A percentile compares a stretch with the other conserved stretches of the same genome.
These are phyloP conservation scores for Pegoplata infirma DNA, from an alignment of 2,888 invertebrate species.

Conservation along the genomic window DNA sequence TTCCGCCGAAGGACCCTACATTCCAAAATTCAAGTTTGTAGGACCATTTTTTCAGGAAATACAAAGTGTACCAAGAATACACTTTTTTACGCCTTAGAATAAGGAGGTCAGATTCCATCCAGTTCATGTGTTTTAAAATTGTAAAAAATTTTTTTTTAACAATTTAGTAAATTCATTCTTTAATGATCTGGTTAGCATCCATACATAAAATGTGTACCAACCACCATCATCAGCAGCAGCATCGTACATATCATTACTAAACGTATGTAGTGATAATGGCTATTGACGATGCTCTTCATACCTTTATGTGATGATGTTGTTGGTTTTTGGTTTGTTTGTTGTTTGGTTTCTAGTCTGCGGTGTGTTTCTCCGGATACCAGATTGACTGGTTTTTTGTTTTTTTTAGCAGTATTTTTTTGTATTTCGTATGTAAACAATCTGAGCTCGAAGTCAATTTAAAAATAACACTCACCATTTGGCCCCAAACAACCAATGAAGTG, in stretches of 20 bases:
- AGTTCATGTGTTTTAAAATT: no score
- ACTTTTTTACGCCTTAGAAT: no score
- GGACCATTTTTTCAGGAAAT: no score
- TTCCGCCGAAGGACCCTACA: no score
- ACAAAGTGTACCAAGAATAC: no score
- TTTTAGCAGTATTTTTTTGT: no score
- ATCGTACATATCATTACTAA: no score
- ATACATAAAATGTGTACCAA: not conserved
- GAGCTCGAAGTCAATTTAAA: slow-evolving; percentile 48
- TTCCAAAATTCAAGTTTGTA: no score
- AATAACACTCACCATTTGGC: slow-evolving; percentile 56
- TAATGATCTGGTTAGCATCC: not conserved
- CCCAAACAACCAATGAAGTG: slow-evolving; percentile 66
- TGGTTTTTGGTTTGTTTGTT: not conserved
- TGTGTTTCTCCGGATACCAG: slow-evolving; percentile 43
- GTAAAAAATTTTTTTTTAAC: no score
- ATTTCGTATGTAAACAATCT: slow-evolving; percentile 60
- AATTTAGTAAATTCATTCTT: not conserved
- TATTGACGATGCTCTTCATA: slow-evolving; percentile 50
- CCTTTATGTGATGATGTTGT: slow-evolving; percentile 29
- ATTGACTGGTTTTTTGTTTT: slow-evolving; percentile 61
- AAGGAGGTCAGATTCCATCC: no score
- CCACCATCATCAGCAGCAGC: not conserved
- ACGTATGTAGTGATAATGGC: slow-evolving; percentile 56
- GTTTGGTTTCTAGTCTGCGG: not conserved